phyloP scores from a whole-genome alignment of 2,888 invertebrate species.

The Pandemis corylana region DNA sequence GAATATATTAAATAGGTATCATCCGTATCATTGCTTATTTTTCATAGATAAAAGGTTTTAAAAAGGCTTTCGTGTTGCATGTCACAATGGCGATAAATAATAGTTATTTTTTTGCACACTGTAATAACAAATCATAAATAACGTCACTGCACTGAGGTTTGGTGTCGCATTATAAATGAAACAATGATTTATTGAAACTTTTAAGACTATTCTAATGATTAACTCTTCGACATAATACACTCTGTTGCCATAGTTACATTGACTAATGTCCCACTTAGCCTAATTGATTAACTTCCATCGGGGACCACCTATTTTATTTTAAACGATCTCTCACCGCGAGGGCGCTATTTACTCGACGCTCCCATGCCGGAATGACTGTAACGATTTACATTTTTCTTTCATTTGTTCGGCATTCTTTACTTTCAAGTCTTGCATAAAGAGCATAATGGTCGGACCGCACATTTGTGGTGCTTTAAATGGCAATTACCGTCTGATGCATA shows the following conservation, averaged over 20 bases:
- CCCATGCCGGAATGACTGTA: constrained; percentile 5
- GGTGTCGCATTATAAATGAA: not conserved
- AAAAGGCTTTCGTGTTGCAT: no score
- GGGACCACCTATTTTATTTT: constrained; percentile 12
- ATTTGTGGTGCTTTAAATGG: constrained; percentile 21
- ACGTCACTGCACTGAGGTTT: not conserved
- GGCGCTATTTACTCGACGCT: constrained; percentile 9
- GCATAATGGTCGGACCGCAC: constrained; percentile 14
- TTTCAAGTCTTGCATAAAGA: constrained; percentile 16
- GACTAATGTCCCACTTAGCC: constrained; percentile 13
- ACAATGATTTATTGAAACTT: constrained; percentile 7
- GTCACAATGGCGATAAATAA: not conserved
- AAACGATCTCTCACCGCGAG: constrained; percentile 7
- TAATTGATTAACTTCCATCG: constrained; percentile 15
- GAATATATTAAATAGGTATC: not conserved
- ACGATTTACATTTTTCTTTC: constrained; percentile 18
- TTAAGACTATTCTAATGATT: constrained; percentile 8
- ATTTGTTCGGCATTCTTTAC: constrained; percentile 15
- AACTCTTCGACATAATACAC: constrained; percentile 2
- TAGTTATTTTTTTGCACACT: not conserved
- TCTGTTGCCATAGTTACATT: constrained; percentile 1
- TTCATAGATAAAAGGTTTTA: not conserved
- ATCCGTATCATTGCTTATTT: not conserved
- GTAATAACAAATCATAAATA: not conserved
- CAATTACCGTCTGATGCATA: constrained; percentile 19